Percentiles rank a stretch among this genome's conserved stretches.
phyloP scores from a whole-genome alignment of 2,888 invertebrate genomes.

The Agrochola circellaris region DNA sequence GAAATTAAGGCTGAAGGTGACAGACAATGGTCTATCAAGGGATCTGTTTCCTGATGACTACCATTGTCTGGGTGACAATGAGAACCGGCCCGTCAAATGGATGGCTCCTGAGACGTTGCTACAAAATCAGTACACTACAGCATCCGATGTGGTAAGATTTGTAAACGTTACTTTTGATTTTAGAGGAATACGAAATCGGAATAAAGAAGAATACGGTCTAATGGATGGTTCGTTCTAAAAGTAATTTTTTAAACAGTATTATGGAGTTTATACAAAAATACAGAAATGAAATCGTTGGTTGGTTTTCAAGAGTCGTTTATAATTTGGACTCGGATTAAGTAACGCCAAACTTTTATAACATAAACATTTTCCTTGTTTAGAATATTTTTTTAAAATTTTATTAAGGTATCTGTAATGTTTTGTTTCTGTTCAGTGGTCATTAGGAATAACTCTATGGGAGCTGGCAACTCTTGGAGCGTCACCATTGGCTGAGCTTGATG shows the following conservation, averaged over 20 bases:
- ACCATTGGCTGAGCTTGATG: slow-evolving; percentile 97
- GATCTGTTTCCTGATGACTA: slow-evolving; percentile 98
- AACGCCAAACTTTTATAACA: background rate
- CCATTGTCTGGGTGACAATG: slow-evolving; percentile 97
- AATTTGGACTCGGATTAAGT: background rate
- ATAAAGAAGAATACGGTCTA: background rate
- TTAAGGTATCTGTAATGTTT: background rate
- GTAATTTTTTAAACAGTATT: too few relatives aligned
- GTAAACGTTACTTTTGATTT: background rate
- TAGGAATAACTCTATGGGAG: slow-evolving; percentile 99
- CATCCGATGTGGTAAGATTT: slow-evolving; percentile 95
- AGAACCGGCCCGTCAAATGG: slow-evolving; percentile 98
- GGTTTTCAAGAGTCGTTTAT: background rate
- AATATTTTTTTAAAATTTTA: background rate
- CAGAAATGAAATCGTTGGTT: too few relatives aligned
- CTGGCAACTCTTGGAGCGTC: slow-evolving; percentile 97
- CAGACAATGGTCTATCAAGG: slow-evolving; percentile 96
- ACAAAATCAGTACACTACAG: slow-evolving; percentile 95
- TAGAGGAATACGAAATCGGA: background rate
- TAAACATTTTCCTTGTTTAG: background rate
- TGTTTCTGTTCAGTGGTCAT: slow-evolving; percentile 93
- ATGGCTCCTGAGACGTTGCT: slow-evolving; percentile 96
- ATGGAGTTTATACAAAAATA: too few relatives aligned
- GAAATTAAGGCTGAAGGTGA: slow-evolving; percentile 95
- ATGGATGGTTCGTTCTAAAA: too few relatives aligned